Evolutionary conservation across 1,140 invertebrate species (phyloP), one percentile per base, ranked within the genome.

Genomic region (Drosophila nigrodunni): DNA sequence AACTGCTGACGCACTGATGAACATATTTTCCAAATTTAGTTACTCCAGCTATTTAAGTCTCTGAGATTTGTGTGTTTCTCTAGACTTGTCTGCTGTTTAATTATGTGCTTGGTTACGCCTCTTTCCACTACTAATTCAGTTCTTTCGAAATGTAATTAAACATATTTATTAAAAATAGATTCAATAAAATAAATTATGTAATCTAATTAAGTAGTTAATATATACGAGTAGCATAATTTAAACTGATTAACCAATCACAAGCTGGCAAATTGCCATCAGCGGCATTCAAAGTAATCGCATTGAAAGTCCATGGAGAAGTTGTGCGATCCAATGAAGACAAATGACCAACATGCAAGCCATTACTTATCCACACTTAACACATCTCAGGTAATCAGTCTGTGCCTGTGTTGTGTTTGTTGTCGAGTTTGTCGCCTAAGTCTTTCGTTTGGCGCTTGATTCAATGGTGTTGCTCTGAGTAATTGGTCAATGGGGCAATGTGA

Each of bases 261-360:
- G 60, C 79, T 72, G 68, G 64, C 59, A 73, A 83, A 68, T 73
- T 43, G 59, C 50, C 65, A 25, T 47, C 46, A 61, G 46, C 68
- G 70, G 64, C 77, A 73, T 83, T 65, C 69, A 65, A 30, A 47
- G 44, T 55, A 64, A 65, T 57, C 50, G 35, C 52, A 60, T 61
- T 46, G 34, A 25, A 44, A 43, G 47, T 50, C 55, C 35, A 34
- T 54, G 35, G 46, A 52, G 69, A 30, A 67, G 11, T 50, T 58
- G 62, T 62, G 55, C 35, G 62, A 76, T 72, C 76, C 83, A 91
- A 91, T 92, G 78, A 92, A 92, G 90, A 92, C 90, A 92, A 92
- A 91, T 91, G 83, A 77, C 77, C 83, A 78, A 60, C 77, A 79
- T 72, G 77, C 72, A 80, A 81, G 80, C 83, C 87, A 92, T 92